Conservation (phyloP, 2,113 vertebrate species). For the Pangasianodon hypophthalmus region DNA sequence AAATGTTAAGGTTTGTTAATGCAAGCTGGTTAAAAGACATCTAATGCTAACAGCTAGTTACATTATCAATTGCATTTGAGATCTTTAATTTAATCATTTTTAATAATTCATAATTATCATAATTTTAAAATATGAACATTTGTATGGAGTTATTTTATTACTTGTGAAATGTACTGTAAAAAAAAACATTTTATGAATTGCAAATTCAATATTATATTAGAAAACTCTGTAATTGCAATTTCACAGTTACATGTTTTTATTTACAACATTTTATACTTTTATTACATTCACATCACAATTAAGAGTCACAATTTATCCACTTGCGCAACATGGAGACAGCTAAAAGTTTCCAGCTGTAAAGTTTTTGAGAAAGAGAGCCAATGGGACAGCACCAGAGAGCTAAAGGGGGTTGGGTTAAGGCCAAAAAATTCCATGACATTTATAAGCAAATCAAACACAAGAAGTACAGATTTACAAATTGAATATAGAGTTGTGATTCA, state of each 20-base stretch:
- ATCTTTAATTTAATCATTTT: background rate
- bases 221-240: background rate
- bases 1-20: background rate
- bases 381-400: background rate
- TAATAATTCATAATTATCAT: background rate
- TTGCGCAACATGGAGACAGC: background rate
- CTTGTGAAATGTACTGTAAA: background rate
- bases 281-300: background rate
- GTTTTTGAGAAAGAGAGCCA: background rate
- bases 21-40: background rate
- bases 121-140: background rate
- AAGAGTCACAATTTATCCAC: background rate
- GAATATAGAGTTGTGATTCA: background rate
- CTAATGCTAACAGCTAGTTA: background rate
- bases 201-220: background rate
- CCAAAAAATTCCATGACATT: background rate
- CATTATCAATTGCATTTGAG: background rate
- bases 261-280: background rate
- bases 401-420: background rate
- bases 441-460: background rate
- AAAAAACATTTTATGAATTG: background rate
- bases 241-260: background rate
- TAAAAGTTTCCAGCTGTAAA: background rate
- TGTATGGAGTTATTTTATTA: constrained; percentile 1
- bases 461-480: background rate